phyloP scores from a whole-genome alignment of 2,113 vertebrate genomes.

The Calyptomena viridis region DNA sequence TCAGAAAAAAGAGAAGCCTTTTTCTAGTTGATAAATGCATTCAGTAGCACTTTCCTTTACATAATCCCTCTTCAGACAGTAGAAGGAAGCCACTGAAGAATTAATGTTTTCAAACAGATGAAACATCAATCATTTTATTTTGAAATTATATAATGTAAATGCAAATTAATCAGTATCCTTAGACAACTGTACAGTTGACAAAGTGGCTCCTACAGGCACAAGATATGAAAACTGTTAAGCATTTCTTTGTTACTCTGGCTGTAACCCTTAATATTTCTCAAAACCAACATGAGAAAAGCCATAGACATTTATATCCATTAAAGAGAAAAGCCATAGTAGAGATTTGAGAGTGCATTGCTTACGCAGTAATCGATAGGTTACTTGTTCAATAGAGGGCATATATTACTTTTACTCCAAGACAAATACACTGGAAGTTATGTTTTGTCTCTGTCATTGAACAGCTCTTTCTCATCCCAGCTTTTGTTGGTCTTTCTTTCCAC shows the following conservation, averaged over 20 bases:
- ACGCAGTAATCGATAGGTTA: constrained; percentile 11
- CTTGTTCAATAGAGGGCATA: not conserved
- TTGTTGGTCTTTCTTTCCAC: not conserved
- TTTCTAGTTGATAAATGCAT: not conserved
- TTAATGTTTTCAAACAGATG: not conserved
- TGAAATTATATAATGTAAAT: not conserved
- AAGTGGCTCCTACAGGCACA: not conserved
- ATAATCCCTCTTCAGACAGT: not conserved
- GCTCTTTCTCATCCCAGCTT: not conserved
- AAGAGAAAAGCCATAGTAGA: not conserved
- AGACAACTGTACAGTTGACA: not conserved
- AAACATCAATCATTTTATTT: constrained; percentile 1
- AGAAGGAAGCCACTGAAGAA: not conserved
- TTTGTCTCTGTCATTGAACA: not conserved
- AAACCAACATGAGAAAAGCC: not conserved
- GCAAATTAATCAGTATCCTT: not conserved
- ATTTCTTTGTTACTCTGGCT: not conserved
- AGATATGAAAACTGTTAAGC: not conserved
- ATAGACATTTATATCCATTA: not conserved
- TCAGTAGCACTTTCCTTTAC: not conserved
- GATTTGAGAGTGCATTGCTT: not conserved
- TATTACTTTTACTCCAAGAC: not conserved
- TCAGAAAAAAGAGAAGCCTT: not conserved
- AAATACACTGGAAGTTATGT: not conserved
- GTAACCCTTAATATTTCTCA: not conserved